These are phyloP conservation scores for Bursaphelenchus mucronatus DNA, from an alignment of 1,140 invertebrate genomes.

Conservation along the genomic window DNA sequence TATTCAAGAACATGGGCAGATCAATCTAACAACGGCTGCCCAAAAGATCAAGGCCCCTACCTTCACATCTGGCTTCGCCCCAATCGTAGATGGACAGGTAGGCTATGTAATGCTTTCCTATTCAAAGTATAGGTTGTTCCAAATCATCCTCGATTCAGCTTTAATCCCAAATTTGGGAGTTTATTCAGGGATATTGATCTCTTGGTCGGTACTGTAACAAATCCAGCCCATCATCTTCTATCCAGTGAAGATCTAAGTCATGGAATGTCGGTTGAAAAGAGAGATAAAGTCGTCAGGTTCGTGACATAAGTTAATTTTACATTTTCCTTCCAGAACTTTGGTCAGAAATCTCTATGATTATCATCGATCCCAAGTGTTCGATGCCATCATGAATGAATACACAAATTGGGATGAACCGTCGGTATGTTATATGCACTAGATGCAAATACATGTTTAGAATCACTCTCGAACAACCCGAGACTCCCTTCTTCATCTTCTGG, in stretches of 20 bases:
- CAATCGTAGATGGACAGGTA: conserved; percentile 68
- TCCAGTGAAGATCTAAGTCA: conserved; percentile 83
- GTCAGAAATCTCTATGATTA: conserved; percentile 72
- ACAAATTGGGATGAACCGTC: conserved; percentile 86
- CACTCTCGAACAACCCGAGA: conserved; percentile 87
- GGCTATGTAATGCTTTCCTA: conserved; percentile 40
- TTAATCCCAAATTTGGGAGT: conserved; percentile 55
- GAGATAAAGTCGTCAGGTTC: conserved; percentile 65
- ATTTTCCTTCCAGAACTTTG: conserved; percentile 75
- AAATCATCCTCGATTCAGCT: conserved; percentile 57
- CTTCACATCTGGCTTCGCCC: conserved; percentile 70
- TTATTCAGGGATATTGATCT: conserved; percentile 68
- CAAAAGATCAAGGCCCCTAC: conserved; percentile 63
- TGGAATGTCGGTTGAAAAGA: conserved; percentile 78
- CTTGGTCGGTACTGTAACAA: conserved; percentile 84
- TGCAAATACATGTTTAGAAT: conserved; percentile 35
- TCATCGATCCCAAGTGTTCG: conserved; percentile 92
- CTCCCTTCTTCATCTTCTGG: conserved; percentile 81
- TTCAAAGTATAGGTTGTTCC: conserved; percentile 56
- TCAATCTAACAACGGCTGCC: conserved; percentile 72
- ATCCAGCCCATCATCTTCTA: conserved; percentile 81
- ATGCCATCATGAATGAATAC: conserved; percentile 93
- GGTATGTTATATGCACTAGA: conserved; percentile 20
- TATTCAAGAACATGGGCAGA: conserved; percentile 66
- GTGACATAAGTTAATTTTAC: conserved; percentile 67